Conservation (phyloP, 2,113 vertebrate species). For the Aramus guarauna region DNA sequence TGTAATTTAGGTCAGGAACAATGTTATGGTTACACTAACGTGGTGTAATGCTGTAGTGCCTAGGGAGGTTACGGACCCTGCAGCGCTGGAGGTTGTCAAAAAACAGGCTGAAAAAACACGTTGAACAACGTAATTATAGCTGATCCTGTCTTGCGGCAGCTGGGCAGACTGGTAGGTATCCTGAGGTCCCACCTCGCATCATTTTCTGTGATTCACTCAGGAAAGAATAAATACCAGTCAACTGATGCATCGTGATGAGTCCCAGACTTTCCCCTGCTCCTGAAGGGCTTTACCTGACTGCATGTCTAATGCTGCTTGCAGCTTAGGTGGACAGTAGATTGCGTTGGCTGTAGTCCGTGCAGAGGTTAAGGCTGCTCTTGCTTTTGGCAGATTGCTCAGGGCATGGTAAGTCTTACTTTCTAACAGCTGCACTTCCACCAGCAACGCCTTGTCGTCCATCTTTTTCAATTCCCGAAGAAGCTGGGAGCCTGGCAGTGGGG, state of each 20-base stretch:
- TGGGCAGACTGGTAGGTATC: not conserved
- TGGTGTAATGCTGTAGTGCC: not conserved
- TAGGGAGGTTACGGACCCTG: not conserved
- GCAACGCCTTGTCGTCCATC: constrained; percentile 99
- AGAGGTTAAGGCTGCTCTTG: constrained; percentile 96
- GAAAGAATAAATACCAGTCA: not conserved
- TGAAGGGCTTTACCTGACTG: constrained; percentile 85
- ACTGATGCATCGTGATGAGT: rapidly evolving
- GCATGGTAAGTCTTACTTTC: constrained; percentile 99
- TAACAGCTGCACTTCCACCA: constrained; percentile 96
- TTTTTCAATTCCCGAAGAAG: constrained; percentile 95
- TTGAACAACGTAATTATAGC: not conserved
- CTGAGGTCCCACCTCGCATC: not conserved
- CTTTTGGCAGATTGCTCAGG: constrained; percentile 97
- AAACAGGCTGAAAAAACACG: not conserved
- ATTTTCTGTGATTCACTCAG: not conserved
- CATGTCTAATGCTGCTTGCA: constrained; percentile 98
- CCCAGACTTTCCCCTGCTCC: rapidly evolving
- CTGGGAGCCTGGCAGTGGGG: constrained; percentile 82
- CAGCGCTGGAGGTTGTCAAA: not conserved
- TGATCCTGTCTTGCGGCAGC: not conserved
- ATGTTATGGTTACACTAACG: rapidly evolving
- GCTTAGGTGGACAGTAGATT: constrained; percentile 98
- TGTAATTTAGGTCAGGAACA: not conserved
- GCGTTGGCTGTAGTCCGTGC: constrained; percentile 97